A percentile compares a stretch with the other conserved stretches of the same genome.
These are phyloP conservation scores for Taenioides sp. DNA, from an alignment of 2,797 vertebrate genomes.

Conservation along the genomic window DNA sequence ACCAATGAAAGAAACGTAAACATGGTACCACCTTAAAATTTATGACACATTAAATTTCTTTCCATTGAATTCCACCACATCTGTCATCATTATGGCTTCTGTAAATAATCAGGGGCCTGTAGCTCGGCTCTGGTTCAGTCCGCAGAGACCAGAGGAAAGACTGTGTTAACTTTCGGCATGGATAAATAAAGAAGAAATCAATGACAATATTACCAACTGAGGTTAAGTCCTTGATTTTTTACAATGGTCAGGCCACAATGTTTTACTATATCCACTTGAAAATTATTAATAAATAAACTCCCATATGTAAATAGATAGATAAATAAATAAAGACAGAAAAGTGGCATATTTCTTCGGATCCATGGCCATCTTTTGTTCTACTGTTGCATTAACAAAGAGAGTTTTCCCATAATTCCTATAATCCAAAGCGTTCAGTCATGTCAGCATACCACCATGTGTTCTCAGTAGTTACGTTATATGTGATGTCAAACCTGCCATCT, in stretches of 20 bases:
- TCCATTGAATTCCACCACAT: constrained; percentile 56
- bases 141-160: not conserved
- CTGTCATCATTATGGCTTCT: constrained; percentile 62
- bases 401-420: too few species aligned
- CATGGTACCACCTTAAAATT: constrained; percentile 62
- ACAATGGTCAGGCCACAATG: not conserved
- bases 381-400: not conserved
- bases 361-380: too few species aligned
- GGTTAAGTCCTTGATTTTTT: not conserved
- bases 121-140: constrained; percentile 44
- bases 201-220: not conserved
- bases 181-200: constrained; percentile 6
- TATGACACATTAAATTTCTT: constrained; percentile 56
- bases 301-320: too few species aligned
- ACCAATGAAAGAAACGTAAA: constrained; percentile 43
- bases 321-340: too few species aligned
- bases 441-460: not conserved
- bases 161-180: constrained; percentile 18
- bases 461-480: not conserved
- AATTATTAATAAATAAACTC: too few species aligned
- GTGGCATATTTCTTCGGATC: too few species aligned
- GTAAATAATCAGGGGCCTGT: constrained; percentile 61
- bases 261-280: too few species aligned
- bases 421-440: not conserved
- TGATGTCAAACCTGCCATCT: not conserved